phyloP scores from a whole-genome alignment of 1,140 invertebrate genomes.

The Trichogramma pretiosum region DNA sequence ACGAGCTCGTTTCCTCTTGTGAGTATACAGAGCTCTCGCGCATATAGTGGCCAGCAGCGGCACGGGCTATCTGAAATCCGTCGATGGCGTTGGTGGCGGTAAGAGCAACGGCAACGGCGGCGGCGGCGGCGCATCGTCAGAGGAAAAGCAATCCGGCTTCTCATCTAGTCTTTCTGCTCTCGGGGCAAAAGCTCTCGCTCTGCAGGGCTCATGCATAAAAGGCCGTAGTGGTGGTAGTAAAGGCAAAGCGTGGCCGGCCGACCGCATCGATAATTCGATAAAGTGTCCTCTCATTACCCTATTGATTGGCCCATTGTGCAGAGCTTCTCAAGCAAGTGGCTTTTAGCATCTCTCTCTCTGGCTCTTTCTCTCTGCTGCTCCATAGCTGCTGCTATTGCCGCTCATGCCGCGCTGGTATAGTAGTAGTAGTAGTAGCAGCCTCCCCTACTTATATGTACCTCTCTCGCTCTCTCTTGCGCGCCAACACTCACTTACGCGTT shows the following conservation, averaged over 20 bases:
- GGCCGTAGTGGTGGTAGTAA: not conserved
- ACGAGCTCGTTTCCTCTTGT: constrained; percentile 18
- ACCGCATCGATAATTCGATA: constrained; percentile 45
- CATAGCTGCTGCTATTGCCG: no score
- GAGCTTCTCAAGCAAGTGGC: constrained; percentile 26
- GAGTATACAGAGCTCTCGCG: no score
- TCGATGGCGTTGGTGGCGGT: not conserved
- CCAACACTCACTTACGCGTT: no score
- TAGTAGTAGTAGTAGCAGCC: no score
- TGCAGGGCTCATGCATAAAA: not conserved
- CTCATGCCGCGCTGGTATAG: no score
- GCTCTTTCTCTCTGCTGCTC: no score
- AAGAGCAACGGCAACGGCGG: constrained; percentile 1
- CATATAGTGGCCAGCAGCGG: no score
- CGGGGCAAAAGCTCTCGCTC: not conserved
- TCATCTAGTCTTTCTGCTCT: no score
- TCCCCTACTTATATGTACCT: no score
- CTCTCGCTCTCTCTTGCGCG: constrained; percentile 22
- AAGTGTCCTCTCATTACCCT: constrained; percentile 46
- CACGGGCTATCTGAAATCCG: constrained; percentile 7
- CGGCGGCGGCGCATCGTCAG: not conserved
- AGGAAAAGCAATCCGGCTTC: no score
- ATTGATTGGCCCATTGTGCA: constrained; percentile 47
- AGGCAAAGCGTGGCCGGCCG: constrained; percentile 25
- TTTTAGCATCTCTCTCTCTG: no score